phyloP scores from a whole-genome alignment of 2,113 vertebrate species.

The Hiodon alosoides region DNA sequence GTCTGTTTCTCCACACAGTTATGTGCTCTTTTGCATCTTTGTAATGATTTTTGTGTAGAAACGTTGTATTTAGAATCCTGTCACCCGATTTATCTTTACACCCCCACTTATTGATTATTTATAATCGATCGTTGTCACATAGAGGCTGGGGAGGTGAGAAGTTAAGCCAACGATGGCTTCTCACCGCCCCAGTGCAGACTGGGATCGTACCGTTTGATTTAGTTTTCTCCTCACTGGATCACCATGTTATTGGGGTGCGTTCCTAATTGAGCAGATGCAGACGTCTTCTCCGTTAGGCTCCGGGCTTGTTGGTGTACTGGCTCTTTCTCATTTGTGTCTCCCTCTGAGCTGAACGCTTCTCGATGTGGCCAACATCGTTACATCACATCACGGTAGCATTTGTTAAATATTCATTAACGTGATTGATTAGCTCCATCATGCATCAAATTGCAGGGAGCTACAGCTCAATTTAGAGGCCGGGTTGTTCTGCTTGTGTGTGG shows the following conservation, averaged over 20 bases:
- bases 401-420: constrained; percentile 27
- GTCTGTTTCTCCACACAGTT: no score
- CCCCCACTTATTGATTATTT: constrained; percentile 3
- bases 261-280: no score
- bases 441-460: constrained; percentile 5
- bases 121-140: neutral
- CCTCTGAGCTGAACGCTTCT: no score
- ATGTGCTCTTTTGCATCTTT: no score
- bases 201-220: neutral
- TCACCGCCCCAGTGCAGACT: neutral
- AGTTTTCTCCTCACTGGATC: no score
- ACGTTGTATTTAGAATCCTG: neutral
- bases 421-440: constrained; percentile 24
- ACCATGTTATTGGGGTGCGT: no score
- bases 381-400: neutral
- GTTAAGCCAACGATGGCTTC: neutral
- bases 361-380: neutral
- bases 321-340: neutral
- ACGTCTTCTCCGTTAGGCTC: no score
- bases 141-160: neutral
- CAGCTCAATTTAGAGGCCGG: constrained; percentile 34
- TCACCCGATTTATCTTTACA: neutral
- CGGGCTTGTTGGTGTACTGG: neutral
- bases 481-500: neutral
- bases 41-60: no score